Evolutionary conservation across 2,113 vertebrate species (phyloP).

Genomic region (Panthera leo): DNA sequence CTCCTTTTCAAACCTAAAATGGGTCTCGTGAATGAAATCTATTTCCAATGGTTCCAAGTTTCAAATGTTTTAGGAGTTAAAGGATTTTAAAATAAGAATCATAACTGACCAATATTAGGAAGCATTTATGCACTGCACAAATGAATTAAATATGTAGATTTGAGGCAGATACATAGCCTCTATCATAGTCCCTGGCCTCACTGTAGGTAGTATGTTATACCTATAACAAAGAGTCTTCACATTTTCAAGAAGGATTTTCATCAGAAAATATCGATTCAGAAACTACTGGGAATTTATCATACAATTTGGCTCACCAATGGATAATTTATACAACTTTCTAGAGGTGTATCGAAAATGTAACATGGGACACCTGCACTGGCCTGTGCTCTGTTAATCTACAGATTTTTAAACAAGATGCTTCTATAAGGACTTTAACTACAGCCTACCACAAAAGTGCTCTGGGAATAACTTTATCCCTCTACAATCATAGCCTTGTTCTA

Average conservation of each 20-base stretch:
- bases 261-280: conserved; percentile 13
- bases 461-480: conserved; percentile 65
- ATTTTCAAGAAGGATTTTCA: neutral
- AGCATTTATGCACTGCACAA: neutral
- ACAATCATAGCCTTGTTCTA: conserved; percentile 71
- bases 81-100: conserved; percentile 30
- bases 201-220: neutral
- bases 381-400: neutral
- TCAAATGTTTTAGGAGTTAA: conserved; percentile 1
- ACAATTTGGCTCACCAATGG: neutral
- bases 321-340: conserved; percentile 36
- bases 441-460: conserved; percentile 39
- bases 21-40: conserved; percentile 11
- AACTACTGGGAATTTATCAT: conserved; percentile 21
- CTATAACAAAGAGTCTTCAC: neutral
- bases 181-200: neutral
- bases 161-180: neutral
- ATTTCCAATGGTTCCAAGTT: conserved; percentile 43
- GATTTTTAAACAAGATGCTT: conserved; percentile 62
- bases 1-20: conserved; percentile 30
- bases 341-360: neutral
- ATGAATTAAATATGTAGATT: neutral
- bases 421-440: conserved; percentile 27
- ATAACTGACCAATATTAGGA: conserved; percentile 13
- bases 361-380: conserved; percentile 31